Percentiles rank a stretch among this genome's conserved stretches.
These are phyloP conservation scores for Typhlichthys subterraneus DNA, from an alignment of 2,797 vertebrate species.

Conservation along the genomic window DNA sequence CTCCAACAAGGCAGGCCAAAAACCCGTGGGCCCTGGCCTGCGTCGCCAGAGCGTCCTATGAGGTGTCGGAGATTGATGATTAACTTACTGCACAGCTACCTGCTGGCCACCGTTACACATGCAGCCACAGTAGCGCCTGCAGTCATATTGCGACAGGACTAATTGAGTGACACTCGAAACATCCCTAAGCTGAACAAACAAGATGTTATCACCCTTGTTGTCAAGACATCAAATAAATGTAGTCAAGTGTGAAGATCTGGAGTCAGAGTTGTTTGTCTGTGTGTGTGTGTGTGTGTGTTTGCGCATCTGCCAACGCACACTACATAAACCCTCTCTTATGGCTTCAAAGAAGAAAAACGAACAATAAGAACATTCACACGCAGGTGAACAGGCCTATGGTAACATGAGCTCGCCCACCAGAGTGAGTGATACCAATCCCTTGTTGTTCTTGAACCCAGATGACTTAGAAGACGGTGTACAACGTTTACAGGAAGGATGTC, in stretches of 20 bases:
- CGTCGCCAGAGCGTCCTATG: too few species aligned
- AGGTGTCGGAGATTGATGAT: too few species aligned
- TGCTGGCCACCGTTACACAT: too few species aligned
- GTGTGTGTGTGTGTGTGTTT: constrained; percentile 3
- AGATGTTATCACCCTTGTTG: constrained; percentile 48
- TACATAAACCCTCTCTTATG: constrained; percentile 31
- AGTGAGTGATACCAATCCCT: constrained; percentile 9
- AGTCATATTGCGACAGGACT: too few species aligned
- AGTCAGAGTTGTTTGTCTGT: constrained; percentile 34
- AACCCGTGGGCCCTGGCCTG: too few species aligned
- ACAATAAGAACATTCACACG: constrained; percentile 52
- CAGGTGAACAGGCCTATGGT: not conserved
- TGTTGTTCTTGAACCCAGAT: constrained; percentile 65
- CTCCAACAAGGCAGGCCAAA: too few species aligned
- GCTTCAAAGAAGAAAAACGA: constrained; percentile 44
- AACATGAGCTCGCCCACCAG: constrained; percentile 20
- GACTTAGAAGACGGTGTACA: constrained; percentile 37
- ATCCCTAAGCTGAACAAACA: constrained; percentile 10
- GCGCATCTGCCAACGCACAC: constrained; percentile 3
- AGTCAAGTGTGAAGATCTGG: constrained; percentile 36
- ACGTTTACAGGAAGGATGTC: constrained; percentile 45
- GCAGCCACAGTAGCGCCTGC: too few species aligned
- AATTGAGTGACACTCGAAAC: too few species aligned
- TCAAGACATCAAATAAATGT: constrained; percentile 32
- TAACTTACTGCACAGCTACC: too few species aligned